Percentiles rank a stretch among this genome's conserved stretches.
phyloP scores from a whole-genome alignment of 2,113 vertebrate genomes.

The Nesogale talazaci region DNA sequence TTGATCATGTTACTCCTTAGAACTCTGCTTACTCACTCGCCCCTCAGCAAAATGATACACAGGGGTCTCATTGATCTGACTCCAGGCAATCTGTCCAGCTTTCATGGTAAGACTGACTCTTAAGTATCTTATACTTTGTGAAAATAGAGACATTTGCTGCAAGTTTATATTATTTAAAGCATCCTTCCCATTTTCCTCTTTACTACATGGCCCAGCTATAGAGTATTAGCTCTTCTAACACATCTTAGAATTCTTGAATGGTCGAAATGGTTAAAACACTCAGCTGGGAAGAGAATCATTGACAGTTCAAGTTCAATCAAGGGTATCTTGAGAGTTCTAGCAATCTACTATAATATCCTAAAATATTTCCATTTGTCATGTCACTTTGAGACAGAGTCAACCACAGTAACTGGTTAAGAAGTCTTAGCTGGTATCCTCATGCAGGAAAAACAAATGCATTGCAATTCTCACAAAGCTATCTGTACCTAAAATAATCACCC shows the following conservation, averaged over 20 bases:
- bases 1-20: not conserved
- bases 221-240: conserved; percentile 4
- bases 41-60: not conserved
- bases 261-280: not conserved
- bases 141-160: conserved; percentile 5
- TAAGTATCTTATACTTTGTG: not conserved
- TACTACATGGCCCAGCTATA: not conserved
- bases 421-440: not conserved
- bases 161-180: not conserved
- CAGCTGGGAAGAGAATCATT: not conserved
- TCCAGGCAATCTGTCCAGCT: not conserved
- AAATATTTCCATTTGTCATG: not conserved
- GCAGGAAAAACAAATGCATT: not conserved
- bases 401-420: not conserved
- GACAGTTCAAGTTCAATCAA: not conserved
- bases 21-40: not conserved
- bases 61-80: not conserved
- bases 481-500: not conserved
- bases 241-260: not conserved
- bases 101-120: not conserved
- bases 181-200: not conserved
- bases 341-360: not conserved
- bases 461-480: not conserved
- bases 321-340: not conserved
- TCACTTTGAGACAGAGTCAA: not conserved